Conservation (phyloP, 2,797 vertebrate genomes). For the Megalops cyprinoides region DNA sequence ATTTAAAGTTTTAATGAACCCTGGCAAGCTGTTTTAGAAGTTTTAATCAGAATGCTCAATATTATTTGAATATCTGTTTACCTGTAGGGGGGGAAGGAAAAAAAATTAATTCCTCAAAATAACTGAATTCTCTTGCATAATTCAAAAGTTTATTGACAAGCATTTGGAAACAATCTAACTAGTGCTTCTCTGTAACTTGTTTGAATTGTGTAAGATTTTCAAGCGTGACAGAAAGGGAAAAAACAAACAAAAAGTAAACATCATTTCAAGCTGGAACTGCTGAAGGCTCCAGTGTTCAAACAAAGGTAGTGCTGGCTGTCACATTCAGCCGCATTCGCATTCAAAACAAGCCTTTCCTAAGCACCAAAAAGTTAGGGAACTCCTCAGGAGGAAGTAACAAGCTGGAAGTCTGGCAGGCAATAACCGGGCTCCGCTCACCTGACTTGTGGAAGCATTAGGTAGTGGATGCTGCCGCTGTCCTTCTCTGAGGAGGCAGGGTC, state of each 20-base stretch:
- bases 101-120: not conserved
- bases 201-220: not conserved
- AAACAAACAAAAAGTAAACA: not conserved
- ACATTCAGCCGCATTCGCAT: not conserved
- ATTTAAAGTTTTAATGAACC: not conserved
- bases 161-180: not conserved
- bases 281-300: not conserved
- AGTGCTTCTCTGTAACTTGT: not conserved
- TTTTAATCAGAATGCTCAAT: not conserved
- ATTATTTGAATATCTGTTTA: not conserved
- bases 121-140: not conserved
- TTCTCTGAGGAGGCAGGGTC: slow-evolving; percentile 86
- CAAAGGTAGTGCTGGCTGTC: not conserved
- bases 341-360: not conserved
- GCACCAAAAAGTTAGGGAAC: not conserved
- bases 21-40: not conserved
- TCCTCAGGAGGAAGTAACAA: not conserved
- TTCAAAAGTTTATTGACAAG: not conserved
- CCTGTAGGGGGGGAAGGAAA: not conserved
- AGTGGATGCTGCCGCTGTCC: slow-evolving; percentile 91
- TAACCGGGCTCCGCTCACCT: slow-evolving; percentile 72
- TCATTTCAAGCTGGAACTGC: slow-evolving; percentile 14
- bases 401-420: too few relatives aligned
- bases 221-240: not conserved
- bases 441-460: slow-evolving; percentile 93